Conservation (phyloP, 2,888 invertebrate genomes). For the Microdon myrmicae region DNA sequence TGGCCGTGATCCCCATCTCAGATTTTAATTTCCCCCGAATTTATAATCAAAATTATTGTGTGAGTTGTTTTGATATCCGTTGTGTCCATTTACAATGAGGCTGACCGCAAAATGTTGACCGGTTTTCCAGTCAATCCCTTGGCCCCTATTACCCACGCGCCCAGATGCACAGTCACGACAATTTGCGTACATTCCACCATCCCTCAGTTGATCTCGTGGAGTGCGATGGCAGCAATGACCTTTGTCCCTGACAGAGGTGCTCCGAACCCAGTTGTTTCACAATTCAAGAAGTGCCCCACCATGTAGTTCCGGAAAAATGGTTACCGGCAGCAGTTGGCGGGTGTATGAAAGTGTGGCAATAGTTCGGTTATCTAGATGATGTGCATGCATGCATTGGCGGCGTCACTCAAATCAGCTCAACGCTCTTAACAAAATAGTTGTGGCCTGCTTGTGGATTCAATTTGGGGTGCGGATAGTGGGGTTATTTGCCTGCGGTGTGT, state of each 20-base stretch:
- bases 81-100: slow-evolving; percentile 33
- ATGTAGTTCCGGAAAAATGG: slow-evolving; percentile 5
- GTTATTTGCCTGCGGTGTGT: slow-evolving; percentile 34
- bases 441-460: slow-evolving; percentile 43
- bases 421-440: slow-evolving; percentile 49
- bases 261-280: not conserved
- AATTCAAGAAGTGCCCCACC: too few relatives aligned
- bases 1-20: slow-evolving; percentile 44
- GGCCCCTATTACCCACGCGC: not conserved
- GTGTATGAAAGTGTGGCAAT: not conserved
- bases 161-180: not conserved
- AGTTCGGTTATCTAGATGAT: slow-evolving; percentile 6
- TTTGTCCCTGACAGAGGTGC: slow-evolving; percentile 12
- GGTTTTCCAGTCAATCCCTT: slow-evolving; percentile 13
- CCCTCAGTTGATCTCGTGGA: slow-evolving; percentile 7
- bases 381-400: slow-evolving; percentile 35
- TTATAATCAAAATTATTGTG: slow-evolving; percentile 44
- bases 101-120: slow-evolving; percentile 22
- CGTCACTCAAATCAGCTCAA: slow-evolving; percentile 47
- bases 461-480: slow-evolving; percentile 40
- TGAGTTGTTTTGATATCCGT: slow-evolving; percentile 44
- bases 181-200: slow-evolving; percentile 23
- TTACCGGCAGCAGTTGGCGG: slow-evolving; percentile 8
- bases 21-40: slow-evolving; percentile 45
- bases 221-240: slow-evolving; percentile 14